phyloP scores from a whole-genome alignment of 2,797 vertebrate genomes.

The Parambassis ranga region DNA sequence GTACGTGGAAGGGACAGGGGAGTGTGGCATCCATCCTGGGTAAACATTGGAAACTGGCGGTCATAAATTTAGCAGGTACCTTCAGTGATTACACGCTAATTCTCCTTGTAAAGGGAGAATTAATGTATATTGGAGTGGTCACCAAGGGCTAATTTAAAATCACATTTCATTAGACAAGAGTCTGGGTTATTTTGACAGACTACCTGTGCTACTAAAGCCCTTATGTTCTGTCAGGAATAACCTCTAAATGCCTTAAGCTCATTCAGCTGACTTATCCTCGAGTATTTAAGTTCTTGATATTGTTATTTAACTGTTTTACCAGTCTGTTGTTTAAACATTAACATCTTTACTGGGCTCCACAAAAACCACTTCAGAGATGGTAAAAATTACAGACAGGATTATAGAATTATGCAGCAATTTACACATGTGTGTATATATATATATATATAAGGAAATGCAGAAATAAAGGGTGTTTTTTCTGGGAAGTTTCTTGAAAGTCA shows the following conservation, averaged over 20 bases:
- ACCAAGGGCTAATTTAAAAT: slow-evolving; percentile 65
- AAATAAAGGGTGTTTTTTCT: slow-evolving; percentile 2
- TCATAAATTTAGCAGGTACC: not conserved
- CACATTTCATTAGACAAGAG: slow-evolving; percentile 26
- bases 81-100: not conserved
- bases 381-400: not conserved
- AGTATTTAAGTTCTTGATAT: slow-evolving; percentile 11
- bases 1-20: not conserved
- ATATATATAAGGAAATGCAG: too few species aligned
- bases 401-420: slow-evolving; percentile 25
- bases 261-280: slow-evolving; percentile 40
- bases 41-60: not conserved
- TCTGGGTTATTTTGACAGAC: slow-evolving; percentile 47
- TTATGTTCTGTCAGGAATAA: slow-evolving; percentile 43
- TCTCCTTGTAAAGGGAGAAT: not conserved
- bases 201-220: slow-evolving; percentile 19
- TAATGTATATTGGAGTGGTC: slow-evolving; percentile 11
- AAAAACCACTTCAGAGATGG: not conserved
- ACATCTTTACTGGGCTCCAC: not conserved
- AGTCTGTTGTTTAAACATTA: slow-evolving; percentile 23
- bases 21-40: not conserved
- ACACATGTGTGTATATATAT: not conserved
- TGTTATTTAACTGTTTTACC: slow-evolving; percentile 20
- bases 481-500: slow-evolving; percentile 8
- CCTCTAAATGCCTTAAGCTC: slow-evolving; percentile 65